Evolutionary conservation across 2,797 vertebrate genomes (phyloP).

Genomic region (Propithecus deckenii): DNA sequence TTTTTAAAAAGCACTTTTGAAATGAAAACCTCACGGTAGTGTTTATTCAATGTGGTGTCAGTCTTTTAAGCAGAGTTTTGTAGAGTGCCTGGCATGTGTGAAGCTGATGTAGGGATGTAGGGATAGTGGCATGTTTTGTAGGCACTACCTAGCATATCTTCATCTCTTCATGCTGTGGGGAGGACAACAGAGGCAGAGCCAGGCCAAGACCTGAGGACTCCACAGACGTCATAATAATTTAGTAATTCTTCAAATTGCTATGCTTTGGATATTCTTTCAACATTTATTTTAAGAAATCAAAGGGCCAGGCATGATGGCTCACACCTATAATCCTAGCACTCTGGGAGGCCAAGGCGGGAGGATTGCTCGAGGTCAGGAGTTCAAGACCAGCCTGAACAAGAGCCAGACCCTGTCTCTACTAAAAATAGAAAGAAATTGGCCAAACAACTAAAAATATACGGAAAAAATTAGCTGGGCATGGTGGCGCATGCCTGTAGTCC

Average conservation of each 20-base stretch:
- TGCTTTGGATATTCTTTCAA: neutral
- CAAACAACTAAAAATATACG: too few relatives aligned
- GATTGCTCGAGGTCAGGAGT: too few relatives aligned
- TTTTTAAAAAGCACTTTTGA: slow-evolving; percentile 32
- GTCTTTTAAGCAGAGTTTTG: neutral
- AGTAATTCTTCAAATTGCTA: neutral
- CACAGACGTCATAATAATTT: neutral
- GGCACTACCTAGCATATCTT: neutral
- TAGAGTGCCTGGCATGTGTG: neutral
- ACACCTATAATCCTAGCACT: too few relatives aligned
- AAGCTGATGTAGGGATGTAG: neutral
- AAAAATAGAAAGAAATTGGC: too few relatives aligned
- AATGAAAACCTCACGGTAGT: neutral
- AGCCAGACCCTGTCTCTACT: too few relatives aligned
- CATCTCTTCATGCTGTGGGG: neutral
- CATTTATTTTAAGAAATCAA: neutral
- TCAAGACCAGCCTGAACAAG: too few relatives aligned
- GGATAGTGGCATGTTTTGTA: neutral
- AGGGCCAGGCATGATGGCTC: neutral
- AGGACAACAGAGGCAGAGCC: neutral
- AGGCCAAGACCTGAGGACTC: neutral
- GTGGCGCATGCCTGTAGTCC: too few relatives aligned
- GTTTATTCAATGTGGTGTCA: neutral
- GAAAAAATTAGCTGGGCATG: too few relatives aligned
- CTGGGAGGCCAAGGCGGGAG: too few relatives aligned